These are phyloP conservation scores for Craniophora ligustri DNA, from an alignment of 2,888 invertebrate species.

Conservation along the genomic window DNA sequence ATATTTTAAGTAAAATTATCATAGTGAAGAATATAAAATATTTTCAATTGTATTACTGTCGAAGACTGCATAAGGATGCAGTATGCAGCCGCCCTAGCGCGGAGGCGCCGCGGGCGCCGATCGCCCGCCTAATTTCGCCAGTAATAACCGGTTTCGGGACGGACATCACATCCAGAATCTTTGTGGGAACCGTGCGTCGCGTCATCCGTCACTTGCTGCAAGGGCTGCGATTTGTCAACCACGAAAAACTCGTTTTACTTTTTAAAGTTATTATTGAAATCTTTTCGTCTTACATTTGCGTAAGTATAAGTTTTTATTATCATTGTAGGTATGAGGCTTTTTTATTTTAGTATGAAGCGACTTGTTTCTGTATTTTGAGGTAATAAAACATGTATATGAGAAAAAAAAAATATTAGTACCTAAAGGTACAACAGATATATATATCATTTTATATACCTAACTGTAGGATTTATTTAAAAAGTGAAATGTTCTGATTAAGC, in stretches of 20 bases:
- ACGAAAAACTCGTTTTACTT: slow-evolving; percentile 4
- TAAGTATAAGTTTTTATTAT: neutral
- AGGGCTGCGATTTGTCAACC: slow-evolving; percentile 56
- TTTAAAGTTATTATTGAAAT: neutral
- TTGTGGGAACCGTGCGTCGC: slow-evolving; percentile 80
- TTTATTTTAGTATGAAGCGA: too few species aligned
- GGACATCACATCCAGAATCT: slow-evolving; percentile 78
- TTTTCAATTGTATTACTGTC: neutral
- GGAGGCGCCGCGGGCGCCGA: slow-evolving; percentile 66
- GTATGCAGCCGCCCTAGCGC: slow-evolving; percentile 29
- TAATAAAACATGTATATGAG: too few species aligned
- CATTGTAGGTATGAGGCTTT: too few species aligned
- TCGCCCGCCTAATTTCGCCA: slow-evolving; percentile 76
- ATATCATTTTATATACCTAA: too few species aligned
- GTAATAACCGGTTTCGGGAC: slow-evolving; percentile 76
- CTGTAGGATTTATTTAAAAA: too few species aligned
- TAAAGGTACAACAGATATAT: too few species aligned
- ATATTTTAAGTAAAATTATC: too few species aligned
- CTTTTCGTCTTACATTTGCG: neutral
- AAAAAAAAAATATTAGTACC: too few species aligned
- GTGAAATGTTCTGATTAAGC: too few species aligned
- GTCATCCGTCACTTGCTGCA: slow-evolving; percentile 53
- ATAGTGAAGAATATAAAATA: too few species aligned
- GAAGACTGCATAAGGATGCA: neutral
- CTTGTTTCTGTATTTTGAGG: too few species aligned